phyloP scores from a whole-genome alignment of 2,113 vertebrate species.

The Saguinus midas region DNA sequence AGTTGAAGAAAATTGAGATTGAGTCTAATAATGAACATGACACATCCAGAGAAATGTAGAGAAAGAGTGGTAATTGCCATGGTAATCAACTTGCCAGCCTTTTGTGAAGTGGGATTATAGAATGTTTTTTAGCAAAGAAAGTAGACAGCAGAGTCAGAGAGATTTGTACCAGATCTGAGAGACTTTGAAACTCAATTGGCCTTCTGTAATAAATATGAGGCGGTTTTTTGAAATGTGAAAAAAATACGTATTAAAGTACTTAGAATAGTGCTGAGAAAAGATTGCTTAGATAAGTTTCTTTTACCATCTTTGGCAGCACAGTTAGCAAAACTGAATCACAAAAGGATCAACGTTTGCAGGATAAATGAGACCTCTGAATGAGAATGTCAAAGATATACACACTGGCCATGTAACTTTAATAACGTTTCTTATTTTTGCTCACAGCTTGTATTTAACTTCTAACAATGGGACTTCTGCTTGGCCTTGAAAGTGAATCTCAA shows the following conservation, averaged over 20 bases:
- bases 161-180: background rate
- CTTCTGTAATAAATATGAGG: background rate
- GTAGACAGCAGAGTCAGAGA: background rate
- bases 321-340: background rate
- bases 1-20: background rate
- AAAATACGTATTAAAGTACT: background rate
- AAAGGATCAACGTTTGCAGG: background rate
- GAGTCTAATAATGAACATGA: background rate
- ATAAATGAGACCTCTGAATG: background rate
- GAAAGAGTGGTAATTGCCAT: background rate
- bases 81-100: background rate
- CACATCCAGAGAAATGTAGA: background rate
- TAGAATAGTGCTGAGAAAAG: background rate
- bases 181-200: background rate
- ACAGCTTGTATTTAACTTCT: background rate
- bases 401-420: background rate
- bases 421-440: background rate
- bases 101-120: background rate
- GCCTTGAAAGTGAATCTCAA: background rate
- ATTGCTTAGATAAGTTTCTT: background rate
- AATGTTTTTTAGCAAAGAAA: background rate
- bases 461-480: background rate
- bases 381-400: background rate
- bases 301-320: background rate
- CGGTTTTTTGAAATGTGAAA: background rate